Base-by-base conservation (phyloP, 92 coral and sea anemone genomes). In the Zoanthus gigantus region DNA sequence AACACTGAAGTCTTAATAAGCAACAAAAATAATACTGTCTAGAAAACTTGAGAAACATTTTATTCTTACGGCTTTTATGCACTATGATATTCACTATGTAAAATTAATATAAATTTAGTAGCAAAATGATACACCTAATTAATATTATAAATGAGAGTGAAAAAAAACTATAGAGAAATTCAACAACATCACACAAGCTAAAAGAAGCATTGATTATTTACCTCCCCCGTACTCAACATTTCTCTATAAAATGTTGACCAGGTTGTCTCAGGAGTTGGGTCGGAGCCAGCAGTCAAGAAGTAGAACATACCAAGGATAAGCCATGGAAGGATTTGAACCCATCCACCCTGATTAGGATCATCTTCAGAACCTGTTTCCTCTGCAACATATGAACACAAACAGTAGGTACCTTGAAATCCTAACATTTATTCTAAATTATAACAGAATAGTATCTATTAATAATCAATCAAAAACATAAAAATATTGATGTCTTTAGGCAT, bases 181-280 rank as follows among this genome's bases (percentile, higher is more conserved):
- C 42, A 37, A 34, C 42, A 34, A 37, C 42, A 37, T 37, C 42
- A 37, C 23, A 63, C 18, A 63, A 1, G 18, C 2, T 28, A 63
- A 60, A 13, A 5, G 6, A 7, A 69, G 2, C 2, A 1, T 10
- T 8, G 6, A 9, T 29, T 10, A 2, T 69, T 69, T 69, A 97
- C 99, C 98, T 97, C 99, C 74, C 99, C 99, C 48, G 91, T 93
- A 30, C 90, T 88, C 18, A 97, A 94, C 99, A 97, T 97, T 82
- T 97, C 99, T 66, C 99, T 94, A 44, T 97, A 94, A 69, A 97
- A 97, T 9, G 94, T 91, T 23, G 93, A 87, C 99, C 99, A 97
- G 74, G 99, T 97, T 9, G 96, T 91, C 78, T 97, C 99, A n/a
- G 99, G 99, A 63, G 96, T 92, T 53, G 97, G 94, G 68, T 97